Base-by-base conservation (phyloP, 1,140 invertebrate species). In the Trinorchestia longiramus region DNA sequence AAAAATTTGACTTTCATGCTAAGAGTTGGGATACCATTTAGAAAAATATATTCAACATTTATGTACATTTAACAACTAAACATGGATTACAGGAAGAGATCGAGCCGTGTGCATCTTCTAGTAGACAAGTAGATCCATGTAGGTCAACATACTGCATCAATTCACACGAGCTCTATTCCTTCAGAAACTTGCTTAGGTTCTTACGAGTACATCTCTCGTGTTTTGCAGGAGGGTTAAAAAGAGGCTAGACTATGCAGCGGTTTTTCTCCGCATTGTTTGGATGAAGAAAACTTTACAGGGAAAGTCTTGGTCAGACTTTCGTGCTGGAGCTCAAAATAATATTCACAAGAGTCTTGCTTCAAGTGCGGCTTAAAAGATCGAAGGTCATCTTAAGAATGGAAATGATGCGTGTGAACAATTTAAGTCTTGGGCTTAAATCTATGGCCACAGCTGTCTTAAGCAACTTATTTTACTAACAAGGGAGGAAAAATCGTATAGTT, bases 1-100 rank as follows among this genome's bases (percentile, higher is more conserved):
- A 94, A 45, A 53, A 45, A 94, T 94, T 94, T 8, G 36, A 47
- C 43, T 94, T 94, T 40, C 92, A 45, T 94, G 92, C 43, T 45
- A 44, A 94, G 92, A 44, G 92, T n/a, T 94, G 43, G 92, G 92
- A 94, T 40, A 94, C 92, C 92, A 94, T 94, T 94, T 94, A 94
- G 92, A 94, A 94, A 94, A 94, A 94, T 94, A 94, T 94, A 94
- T 94, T 94, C n/a, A 94, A 94, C 92, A 94, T 94, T 47, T 94
- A 94, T 94, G 44, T 94, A 94, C 92, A 94, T 47, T 47, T 94
- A 94, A 94, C 92, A 94, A 94, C 92, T 19, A 94, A 94, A 94
- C 92, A 94, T 94, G 92, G 92, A 94, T 47, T 94, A n/a, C 40
- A 40, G 92, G 43, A 94, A 47, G 43, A 44, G 4, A 45, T 43